Evolutionary conservation across 2,888 invertebrate species (phyloP).

Genomic region (Maniola hyperantus): DNA sequence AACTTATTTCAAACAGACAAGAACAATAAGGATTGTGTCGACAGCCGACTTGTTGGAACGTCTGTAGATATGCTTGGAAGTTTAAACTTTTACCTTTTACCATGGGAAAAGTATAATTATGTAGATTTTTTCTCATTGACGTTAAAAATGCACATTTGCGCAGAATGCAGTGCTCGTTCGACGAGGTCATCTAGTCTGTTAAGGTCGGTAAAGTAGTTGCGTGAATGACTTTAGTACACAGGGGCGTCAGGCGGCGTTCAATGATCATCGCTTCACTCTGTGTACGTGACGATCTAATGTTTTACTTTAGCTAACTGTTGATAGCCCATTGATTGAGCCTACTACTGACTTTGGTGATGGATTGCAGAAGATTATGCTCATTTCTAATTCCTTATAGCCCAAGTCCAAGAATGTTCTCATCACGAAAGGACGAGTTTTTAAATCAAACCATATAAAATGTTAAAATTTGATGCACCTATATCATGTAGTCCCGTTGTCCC

Average conservation of each 20-base stretch:
- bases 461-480: no score
- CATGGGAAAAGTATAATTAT: background rate
- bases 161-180: background rate
- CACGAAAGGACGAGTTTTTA: no score
- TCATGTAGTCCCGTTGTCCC: no score
- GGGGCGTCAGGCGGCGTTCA: background rate
- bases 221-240: background rate
- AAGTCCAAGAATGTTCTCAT: no score
- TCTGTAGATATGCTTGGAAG: background rate
- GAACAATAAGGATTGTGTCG: background rate
- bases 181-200: background rate
- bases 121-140: background rate
- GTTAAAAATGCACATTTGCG: background rate
- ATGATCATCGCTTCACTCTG: background rate
- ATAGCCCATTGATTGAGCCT: no score
- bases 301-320: no score
- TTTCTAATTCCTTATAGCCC: no score
- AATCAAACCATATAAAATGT: no score
- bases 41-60: background rate
- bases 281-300: no score
- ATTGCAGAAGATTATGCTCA: no score
- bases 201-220: background rate
- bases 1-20: background rate
- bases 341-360: no score
- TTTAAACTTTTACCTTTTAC: background rate